A percentile compares a stretch with the other conserved stretches of the same genome.
Conservation (phyloP, 1,140 invertebrate genomes). For the Musca vetustissima region DNA sequence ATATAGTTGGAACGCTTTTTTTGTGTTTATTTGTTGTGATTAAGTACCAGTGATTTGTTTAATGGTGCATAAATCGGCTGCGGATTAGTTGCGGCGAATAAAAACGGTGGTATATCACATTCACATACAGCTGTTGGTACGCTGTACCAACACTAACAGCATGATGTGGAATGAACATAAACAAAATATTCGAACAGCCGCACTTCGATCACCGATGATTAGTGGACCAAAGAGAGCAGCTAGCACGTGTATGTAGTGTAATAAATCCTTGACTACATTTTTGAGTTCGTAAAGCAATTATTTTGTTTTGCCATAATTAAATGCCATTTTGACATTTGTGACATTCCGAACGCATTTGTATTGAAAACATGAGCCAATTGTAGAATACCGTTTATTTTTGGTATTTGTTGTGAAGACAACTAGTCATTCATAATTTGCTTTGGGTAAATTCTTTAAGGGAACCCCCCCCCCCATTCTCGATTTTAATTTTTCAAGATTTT, state of each 20-base stretch:
- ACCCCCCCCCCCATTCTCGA: too few relatives aligned
- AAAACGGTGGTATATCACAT: not conserved
- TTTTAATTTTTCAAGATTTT: too few relatives aligned
- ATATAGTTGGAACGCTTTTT: too few relatives aligned
- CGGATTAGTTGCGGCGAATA: conserved; percentile 18
- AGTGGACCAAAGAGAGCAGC: not conserved
- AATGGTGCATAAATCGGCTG: conserved; percentile 25
- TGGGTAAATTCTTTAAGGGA: too few relatives aligned
- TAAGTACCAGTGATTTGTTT: conserved; percentile 24
- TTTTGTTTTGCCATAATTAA: conserved; percentile 12
- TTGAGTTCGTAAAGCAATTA: not conserved
- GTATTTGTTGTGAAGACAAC: too few relatives aligned
- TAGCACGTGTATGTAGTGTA: conserved; percentile 1
- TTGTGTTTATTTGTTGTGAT: conserved; percentile 20
- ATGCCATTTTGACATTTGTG: not conserved
- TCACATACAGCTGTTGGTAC: too few relatives aligned
- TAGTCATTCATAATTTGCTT: too few relatives aligned
- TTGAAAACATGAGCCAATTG: conserved; percentile 2
- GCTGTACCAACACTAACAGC: too few relatives aligned
- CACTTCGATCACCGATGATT: too few relatives aligned
- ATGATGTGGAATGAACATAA: too few relatives aligned
- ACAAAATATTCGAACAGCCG: too few relatives aligned
- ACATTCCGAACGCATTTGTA: conserved; percentile 8
- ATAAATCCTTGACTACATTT: not conserved
- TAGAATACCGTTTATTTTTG: too few relatives aligned